Percentiles rank a stretch among this genome's conserved stretches.
phyloP scores from a whole-genome alignment of 2,113 vertebrate species.

The Atrichornis clamosus region DNA sequence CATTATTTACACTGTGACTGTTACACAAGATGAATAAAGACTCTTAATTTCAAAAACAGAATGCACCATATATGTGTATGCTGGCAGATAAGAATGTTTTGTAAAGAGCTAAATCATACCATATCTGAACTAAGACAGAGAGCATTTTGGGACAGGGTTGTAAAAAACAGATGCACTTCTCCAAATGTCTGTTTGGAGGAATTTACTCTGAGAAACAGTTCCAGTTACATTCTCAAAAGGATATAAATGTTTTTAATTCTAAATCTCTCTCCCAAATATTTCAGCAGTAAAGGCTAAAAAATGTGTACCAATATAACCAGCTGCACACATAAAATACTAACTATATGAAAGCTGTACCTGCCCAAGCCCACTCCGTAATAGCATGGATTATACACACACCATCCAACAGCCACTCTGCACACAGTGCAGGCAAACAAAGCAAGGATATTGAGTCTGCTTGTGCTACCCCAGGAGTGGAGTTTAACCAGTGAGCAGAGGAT shows the following conservation, averaged over 20 bases:
- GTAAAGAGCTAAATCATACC: neutral
- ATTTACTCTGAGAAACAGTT: neutral
- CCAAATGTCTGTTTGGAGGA: accelerated
- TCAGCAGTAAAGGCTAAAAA: neutral
- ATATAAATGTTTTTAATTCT: neutral
- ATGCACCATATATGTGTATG: neutral
- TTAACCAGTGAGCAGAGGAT: neutral
- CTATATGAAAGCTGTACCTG: neutral
- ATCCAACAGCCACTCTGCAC: neutral
- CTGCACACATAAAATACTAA: accelerated
- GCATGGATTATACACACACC: neutral
- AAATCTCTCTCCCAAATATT: neutral
- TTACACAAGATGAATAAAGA: neutral
- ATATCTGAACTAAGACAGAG: neutral
- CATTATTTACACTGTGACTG: neutral
- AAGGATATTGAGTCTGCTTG: neutral
- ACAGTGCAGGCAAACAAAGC: neutral
- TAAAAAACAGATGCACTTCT: neutral
- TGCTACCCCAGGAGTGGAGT: neutral
- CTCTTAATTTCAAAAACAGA: neutral
- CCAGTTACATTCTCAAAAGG: neutral
- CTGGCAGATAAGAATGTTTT: neutral
- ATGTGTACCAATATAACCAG: accelerated
- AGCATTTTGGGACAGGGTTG: neutral
- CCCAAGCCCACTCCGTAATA: neutral